Evolutionary conservation across 1,140 invertebrate genomes (phyloP).

Genomic region (Archegozetes longisetosus): DNA sequence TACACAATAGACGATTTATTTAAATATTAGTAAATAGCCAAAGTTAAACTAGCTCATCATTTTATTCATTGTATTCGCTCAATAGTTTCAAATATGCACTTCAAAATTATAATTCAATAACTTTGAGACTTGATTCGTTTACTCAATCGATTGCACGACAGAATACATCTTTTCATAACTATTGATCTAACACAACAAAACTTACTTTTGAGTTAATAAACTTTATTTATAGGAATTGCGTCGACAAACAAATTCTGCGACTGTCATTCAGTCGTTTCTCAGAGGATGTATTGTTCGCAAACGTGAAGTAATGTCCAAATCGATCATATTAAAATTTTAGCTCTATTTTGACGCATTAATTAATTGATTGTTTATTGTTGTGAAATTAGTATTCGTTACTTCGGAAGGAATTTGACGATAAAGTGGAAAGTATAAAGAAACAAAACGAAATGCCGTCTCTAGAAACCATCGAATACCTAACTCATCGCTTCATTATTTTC

Average conservation of each 20-base stretch:
- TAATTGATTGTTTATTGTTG: conserved; percentile 1
- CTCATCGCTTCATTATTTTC: conserved; percentile 2
- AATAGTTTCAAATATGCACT: too few species aligned
- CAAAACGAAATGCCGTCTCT: neutral
- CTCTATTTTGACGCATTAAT: neutral
- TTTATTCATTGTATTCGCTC: too few species aligned
- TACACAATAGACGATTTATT: neutral
- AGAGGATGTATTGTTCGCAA: conserved; percentile 8
- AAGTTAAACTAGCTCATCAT: neutral
- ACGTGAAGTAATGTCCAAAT: neutral
- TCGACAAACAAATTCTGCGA: conserved; percentile 15
- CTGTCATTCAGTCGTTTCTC: conserved; percentile 18
- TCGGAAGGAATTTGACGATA: neutral
- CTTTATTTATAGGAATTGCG: conserved; percentile 1
- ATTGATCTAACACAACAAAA: too few species aligned
- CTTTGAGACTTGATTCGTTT: too few species aligned
- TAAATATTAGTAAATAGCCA: neutral
- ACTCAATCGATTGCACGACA: too few species aligned
- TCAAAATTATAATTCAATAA: too few species aligned
- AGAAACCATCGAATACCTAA: neutral
- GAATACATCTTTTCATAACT: too few species aligned
- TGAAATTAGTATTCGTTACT: neutral
- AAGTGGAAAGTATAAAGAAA: neutral
- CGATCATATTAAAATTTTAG: neutral
- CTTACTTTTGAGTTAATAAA: too few species aligned